Conservation (phyloP, 2,113 vertebrate species). For the Athene cunicularia region DNA sequence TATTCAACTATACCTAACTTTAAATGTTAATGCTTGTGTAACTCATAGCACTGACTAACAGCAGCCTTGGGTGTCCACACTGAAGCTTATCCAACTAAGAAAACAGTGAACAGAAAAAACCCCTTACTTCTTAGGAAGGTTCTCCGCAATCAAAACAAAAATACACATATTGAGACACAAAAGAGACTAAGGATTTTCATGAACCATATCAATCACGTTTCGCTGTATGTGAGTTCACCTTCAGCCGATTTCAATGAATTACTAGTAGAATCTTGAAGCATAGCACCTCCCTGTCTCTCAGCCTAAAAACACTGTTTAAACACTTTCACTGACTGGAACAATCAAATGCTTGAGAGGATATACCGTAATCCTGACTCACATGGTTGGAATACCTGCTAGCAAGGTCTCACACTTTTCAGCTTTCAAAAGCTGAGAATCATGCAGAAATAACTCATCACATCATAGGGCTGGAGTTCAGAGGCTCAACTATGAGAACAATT, state of each 20-base stretch:
- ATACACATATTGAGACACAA: neutral
- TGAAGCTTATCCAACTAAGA: neutral
- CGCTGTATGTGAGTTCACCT: neutral
- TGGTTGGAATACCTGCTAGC: neutral
- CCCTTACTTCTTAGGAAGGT: neutral
- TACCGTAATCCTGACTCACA: neutral
- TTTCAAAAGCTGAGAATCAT: neutral
- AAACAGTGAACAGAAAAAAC: neutral
- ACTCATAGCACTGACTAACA: neutral
- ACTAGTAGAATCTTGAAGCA: neutral
- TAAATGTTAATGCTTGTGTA: neutral
- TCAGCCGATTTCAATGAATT: neutral
- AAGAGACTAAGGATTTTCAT: neutral
- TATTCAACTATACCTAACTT: neutral
- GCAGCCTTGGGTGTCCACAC: neutral
- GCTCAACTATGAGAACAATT: neutral
- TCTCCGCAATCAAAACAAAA: neutral
- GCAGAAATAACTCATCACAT: neutral
- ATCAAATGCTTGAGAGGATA: neutral
- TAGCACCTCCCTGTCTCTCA: neutral
- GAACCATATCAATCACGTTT: neutral
- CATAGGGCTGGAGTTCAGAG: neutral
- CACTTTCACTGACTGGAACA: neutral
- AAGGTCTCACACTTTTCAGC: neutral
- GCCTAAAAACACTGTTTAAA: neutral